Evolutionary conservation across 2,797 vertebrate species (phyloP).

Genomic region (Microctenopoma stevenorrisi): DNA sequence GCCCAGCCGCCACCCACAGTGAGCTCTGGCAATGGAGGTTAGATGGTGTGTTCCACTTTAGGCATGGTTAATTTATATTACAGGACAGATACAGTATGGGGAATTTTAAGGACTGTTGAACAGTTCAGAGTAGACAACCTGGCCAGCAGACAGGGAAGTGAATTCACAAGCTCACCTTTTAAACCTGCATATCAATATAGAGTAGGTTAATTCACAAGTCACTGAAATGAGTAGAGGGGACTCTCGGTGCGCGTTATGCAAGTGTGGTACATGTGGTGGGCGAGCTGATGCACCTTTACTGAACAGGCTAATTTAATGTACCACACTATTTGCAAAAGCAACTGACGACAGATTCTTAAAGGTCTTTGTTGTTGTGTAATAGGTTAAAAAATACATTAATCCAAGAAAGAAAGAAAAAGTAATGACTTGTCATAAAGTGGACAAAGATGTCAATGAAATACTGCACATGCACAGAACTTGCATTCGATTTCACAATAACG

Average conservation of each 20-base stretch:
- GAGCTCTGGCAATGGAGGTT: too few relatives aligned
- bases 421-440: not conserved
- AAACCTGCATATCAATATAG: not conserved
- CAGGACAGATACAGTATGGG: not conserved
- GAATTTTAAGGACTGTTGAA: constrained; percentile 19
- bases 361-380: constrained; percentile 17
- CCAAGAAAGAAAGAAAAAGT: constrained; percentile 16
- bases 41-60: too few relatives aligned
- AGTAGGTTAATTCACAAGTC: constrained; percentile 43
- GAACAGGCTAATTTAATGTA: constrained; percentile 61
- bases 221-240: constrained; percentile 22
- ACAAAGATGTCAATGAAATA: not conserved
- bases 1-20: too few relatives aligned
- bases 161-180: constrained; percentile 3
- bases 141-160: constrained; percentile 40
- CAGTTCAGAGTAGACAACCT: constrained; percentile 43
- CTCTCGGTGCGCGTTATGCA: constrained; percentile 54
- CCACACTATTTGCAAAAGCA: constrained; percentile 48
- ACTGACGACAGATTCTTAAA: constrained; percentile 40
- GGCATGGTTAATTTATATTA: too few relatives aligned
- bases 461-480: not conserved
- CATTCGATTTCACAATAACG: not conserved
- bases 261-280: constrained; percentile 53
- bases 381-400: constrained; percentile 18
- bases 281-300: constrained; percentile 53